These are phyloP conservation scores for Protobothrops mucrosquamatus DNA, from an alignment of 2,113 vertebrate genomes.

Conservation along the genomic window DNA sequence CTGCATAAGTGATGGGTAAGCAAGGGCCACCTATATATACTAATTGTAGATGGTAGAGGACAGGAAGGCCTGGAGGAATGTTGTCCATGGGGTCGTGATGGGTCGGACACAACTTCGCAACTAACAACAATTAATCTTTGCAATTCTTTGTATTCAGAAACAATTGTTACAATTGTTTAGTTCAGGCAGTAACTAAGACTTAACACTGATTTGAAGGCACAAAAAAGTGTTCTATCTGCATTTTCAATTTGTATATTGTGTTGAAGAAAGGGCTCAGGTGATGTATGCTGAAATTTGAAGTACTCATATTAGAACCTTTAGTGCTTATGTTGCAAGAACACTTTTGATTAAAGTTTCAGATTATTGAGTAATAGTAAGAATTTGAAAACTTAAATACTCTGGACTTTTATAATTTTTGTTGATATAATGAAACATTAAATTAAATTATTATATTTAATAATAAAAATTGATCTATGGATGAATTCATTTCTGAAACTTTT, in stretches of 20 bases:
- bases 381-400: background rate
- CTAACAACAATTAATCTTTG: background rate
- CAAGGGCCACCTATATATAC: too few species aligned
- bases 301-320: background rate
- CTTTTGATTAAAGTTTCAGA: background rate
- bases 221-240: background rate
- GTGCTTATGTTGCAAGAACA: background rate
- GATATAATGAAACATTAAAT: too few species aligned
- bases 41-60: too few species aligned
- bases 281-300: background rate
- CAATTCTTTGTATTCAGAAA: background rate
- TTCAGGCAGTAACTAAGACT: background rate
- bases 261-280: background rate
- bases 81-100: too few species aligned
- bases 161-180: background rate
- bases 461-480: too few species aligned
- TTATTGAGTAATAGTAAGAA: background rate
- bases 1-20: too few species aligned
- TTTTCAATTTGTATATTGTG: background rate
- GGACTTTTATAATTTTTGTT: too few species aligned
- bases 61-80: too few species aligned
- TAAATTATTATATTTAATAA: too few species aligned
- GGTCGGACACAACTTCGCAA: too few species aligned
- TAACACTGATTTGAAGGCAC: background rate
- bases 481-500: background rate